Evolutionary conservation across 2,888 invertebrate genomes (phyloP).

Genomic region (Sphecodes monilicornis): DNA sequence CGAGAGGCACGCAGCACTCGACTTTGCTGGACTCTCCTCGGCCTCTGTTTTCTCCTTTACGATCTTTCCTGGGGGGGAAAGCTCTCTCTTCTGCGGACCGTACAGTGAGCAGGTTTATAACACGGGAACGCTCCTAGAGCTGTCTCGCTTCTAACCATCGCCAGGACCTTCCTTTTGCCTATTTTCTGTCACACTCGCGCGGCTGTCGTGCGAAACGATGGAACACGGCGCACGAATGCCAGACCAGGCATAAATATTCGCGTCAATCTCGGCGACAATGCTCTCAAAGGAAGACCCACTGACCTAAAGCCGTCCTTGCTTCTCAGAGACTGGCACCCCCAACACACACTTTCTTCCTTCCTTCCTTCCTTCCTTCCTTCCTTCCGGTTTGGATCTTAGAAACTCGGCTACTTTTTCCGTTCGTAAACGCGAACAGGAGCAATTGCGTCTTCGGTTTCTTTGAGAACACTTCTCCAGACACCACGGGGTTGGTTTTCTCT

Average conservation of each 20-base stretch:
- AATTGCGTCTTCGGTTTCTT: slow-evolving; percentile 29
- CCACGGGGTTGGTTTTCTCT: not conserved
- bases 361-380: not conserved
- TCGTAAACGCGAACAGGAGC: slow-evolving; percentile 39
- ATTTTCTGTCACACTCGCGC: not conserved
- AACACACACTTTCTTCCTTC: slow-evolving; percentile 1
- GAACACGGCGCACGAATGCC: slow-evolving; percentile 18
- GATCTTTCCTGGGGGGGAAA: slow-evolving; percentile 37
- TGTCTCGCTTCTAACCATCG: not conserved
- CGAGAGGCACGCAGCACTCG: slow-evolving; percentile 30
- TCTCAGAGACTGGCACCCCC: slow-evolving; percentile 18
- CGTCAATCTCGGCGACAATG: slow-evolving; percentile 59
- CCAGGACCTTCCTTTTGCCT: not conserved
- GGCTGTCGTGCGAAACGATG: slow-evolving; percentile 23
- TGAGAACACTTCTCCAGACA: not conserved
- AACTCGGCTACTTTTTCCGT: not conserved
- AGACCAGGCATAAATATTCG: slow-evolving; percentile 73
- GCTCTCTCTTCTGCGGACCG: slow-evolving; percentile 35
- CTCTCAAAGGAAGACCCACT: slow-evolving; percentile 70
- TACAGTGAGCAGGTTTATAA: slow-evolving; percentile 52
- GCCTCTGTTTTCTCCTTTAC: slow-evolving; percentile 62
- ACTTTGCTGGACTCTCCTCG: slow-evolving; percentile 19
- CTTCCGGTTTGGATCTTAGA: too few species aligned
- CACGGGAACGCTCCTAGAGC: not conserved
- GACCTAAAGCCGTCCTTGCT: slow-evolving; percentile 73